Evolutionary conservation across 1,140 invertebrate species (phyloP), one percentile per base, ranked within the genome.

Genomic region (Hormaphis cornu): DNA sequence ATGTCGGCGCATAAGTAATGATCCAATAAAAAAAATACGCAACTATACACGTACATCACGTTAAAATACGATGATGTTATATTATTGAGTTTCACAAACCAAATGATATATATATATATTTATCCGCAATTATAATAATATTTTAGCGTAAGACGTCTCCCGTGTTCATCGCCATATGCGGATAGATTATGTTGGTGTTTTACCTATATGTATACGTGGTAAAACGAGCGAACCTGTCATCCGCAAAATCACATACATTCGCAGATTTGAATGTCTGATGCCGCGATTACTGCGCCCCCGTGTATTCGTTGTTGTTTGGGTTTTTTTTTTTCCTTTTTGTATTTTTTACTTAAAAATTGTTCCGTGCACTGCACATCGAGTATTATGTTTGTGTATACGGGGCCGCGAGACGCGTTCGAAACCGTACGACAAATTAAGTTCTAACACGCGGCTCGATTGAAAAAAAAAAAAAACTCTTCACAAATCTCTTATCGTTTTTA

Each of bases 71-170:
- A n/a, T n/a, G n/a, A n/a, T n/a, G n/a, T n/a, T n/a, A n/a, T n/a
- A n/a, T n/a, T n/a, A n/a, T n/a, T n/a, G n/a, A n/a, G n/a, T n/a
- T n/a, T n/a, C n/a, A n/a, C n/a, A n/a, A n/a, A n/a, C n/a, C n/a
- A n/a, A n/a, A n/a, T n/a, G n/a, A n/a, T n/a, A n/a, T n/a, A 40
- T 20, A 16, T 33, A 56, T 40, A 40, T 58, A 40, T 58, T 58
- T 58, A 58, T 40, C 40, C 33, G 22, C 40, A 58, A 58, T 58
- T 40, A 58, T 58, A 24, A 58, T 58, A 37, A 58, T 58, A 58
- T 24, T 58, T 40, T 40, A 58, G 33, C 20, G 37, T 40, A 22
- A 58, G 54, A 56, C 53, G 18, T 56, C 37, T 58, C 12, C 8
- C n/a, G 33, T 14, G 14, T 16, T 40, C 54, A 35, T 37, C 20